Conservation (phyloP, 2,113 vertebrate species). For the Protomyctophum bolini region DNA sequence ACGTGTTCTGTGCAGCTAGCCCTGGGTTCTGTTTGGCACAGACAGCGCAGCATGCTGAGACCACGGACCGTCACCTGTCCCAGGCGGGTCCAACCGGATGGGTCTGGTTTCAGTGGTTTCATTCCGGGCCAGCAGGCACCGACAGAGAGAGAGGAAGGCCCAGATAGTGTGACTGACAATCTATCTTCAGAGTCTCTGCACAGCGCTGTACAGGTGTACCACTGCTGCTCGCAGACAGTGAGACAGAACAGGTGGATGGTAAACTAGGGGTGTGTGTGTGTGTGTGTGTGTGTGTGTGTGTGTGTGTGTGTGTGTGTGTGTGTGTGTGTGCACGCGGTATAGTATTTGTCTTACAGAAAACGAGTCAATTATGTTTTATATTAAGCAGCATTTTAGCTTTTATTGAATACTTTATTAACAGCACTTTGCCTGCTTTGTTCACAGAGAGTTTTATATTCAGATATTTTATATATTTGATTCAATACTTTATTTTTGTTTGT, state of each 20-base stretch:
- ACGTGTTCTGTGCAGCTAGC: background rate
- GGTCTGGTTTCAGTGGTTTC: slow-evolving; percentile 59
- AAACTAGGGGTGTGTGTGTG: slow-evolving; percentile 40
- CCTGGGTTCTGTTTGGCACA: background rate
- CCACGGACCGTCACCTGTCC: slow-evolving; percentile 35
- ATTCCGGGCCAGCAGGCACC: slow-evolving; percentile 40
- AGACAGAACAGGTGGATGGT: slow-evolving; percentile 49
- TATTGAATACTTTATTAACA: no score
- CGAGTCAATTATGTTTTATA: no score
- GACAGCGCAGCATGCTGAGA: slow-evolving; percentile 16
- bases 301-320: slow-evolving; percentile 19
- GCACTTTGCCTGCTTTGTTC: no score
- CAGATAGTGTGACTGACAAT: slow-evolving; percentile 67
- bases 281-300: background rate
- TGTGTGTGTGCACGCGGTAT: no score
- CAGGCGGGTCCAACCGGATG: slow-evolving; percentile 44
- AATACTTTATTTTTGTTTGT: no score
- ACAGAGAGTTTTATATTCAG: no score
- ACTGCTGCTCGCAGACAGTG: slow-evolving; percentile 49
- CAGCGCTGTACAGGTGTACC: slow-evolving; percentile 58
- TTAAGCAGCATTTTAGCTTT: no score
- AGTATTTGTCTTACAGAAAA: no score
- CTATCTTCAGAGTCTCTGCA: slow-evolving; percentile 65
- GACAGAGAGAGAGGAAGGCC: slow-evolving; percentile 43
- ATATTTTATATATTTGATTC: no score